Evolutionary conservation across 2,888 invertebrate genomes (phyloP).

Genomic region (Drymonia ruficornis): DNA sequence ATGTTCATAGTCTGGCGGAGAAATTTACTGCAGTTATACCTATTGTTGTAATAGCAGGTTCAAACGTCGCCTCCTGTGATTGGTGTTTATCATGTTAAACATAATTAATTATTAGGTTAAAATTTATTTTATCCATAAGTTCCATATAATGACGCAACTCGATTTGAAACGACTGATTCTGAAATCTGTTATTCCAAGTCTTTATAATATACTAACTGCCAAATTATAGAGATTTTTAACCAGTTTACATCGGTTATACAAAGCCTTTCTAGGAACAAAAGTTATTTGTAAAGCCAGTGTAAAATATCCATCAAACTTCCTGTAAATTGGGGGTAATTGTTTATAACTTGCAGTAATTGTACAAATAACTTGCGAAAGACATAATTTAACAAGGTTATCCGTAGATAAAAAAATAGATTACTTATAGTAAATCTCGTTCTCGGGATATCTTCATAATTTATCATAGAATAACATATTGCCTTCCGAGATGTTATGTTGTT

Average conservation of each 20-base stretch:
- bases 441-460: conserved; percentile 42
- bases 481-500: conserved; percentile 37
- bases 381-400: conserved; percentile 32
- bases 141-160: conserved; percentile 14
- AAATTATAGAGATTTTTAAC: too few relatives aligned
- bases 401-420: conserved; percentile 41
- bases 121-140: neutral
- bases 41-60: conserved; percentile 33
- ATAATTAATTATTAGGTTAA: neutral
- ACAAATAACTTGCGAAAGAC: conserved; percentile 25
- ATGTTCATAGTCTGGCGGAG: conserved; percentile 47
- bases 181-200: conserved; percentile 39
- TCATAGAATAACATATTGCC: conserved; percentile 40
- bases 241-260: too few relatives aligned
- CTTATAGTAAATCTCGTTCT: conserved; percentile 49
- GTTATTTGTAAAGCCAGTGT: too few relatives aligned
- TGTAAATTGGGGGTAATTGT: too few relatives aligned
- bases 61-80: conserved; percentile 43
- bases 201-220: conserved; percentile 17
- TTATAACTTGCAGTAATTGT: conserved; percentile 32
- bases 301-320: too few relatives aligned
- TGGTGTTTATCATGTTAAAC: conserved; percentile 23
- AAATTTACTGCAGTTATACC: conserved; percentile 41
- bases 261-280: too few relatives aligned
- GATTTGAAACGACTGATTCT: conserved; percentile 46